Evolutionary conservation across 2,797 vertebrate species (phyloP).

Genomic region (Amblyraja radiata): DNA sequence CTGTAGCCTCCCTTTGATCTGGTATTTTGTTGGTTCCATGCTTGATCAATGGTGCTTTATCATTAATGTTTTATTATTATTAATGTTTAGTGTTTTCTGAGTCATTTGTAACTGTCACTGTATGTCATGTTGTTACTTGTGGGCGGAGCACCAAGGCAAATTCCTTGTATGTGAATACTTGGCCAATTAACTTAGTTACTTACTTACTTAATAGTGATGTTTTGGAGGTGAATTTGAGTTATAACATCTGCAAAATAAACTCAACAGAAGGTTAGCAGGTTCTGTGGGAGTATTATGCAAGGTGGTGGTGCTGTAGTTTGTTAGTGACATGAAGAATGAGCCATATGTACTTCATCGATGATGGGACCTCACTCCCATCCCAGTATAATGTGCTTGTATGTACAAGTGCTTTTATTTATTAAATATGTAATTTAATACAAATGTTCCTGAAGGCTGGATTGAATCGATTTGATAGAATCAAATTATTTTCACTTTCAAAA

Average conservation of each 20-base stretch:
- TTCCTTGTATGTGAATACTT: too few relatives aligned
- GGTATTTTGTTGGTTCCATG: too few relatives aligned
- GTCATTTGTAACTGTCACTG: too few relatives aligned
- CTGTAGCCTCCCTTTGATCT: too few relatives aligned
- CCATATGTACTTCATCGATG: not conserved
- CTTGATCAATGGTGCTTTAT: too few relatives aligned
- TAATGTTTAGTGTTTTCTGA: too few relatives aligned
- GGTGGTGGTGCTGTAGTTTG: not conserved
- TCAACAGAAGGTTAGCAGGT: not conserved
- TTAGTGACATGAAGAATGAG: not conserved
- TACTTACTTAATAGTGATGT: not conserved
- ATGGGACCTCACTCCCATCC: not conserved
- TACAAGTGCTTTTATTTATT: not conserved
- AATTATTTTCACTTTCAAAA: not conserved
- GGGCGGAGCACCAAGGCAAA: too few relatives aligned
- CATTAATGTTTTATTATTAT: too few relatives aligned
- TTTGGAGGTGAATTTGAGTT: not conserved
- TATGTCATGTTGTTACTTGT: too few relatives aligned
- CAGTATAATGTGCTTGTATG: not conserved
- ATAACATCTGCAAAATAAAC: not conserved
- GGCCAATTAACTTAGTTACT: too few relatives aligned
- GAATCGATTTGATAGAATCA: not conserved
- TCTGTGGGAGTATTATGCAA: not conserved
- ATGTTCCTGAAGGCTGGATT: not conserved
- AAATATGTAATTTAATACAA: not conserved